These are phyloP conservation scores for Plusia festucae DNA, from an alignment of 2,888 invertebrate species.

Conservation along the genomic window DNA sequence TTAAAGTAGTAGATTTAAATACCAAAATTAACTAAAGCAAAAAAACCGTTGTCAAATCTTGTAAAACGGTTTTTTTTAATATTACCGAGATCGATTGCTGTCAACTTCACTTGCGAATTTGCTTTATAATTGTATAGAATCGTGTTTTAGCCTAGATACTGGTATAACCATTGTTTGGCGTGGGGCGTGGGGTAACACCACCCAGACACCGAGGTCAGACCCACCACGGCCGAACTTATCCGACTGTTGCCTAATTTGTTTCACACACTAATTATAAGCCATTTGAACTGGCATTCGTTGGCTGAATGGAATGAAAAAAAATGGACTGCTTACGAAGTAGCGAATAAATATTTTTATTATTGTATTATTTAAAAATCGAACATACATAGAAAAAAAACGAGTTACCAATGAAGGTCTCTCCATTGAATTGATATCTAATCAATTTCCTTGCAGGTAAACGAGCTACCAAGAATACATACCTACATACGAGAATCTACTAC, in stretches of 20 bases:
- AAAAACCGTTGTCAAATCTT: too few species aligned
- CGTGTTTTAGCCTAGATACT: constrained; percentile 22
- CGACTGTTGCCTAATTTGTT: constrained; percentile 28
- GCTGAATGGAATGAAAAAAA: neutral
- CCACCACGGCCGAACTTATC: constrained; percentile 27
- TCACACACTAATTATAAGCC: constrained; percentile 18
- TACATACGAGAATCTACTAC: too few species aligned
- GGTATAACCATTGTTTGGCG: constrained; percentile 44
- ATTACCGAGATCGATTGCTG: neutral
- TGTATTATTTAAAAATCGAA: too few species aligned
- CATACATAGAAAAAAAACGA: too few species aligned
- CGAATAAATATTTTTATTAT: neutral
- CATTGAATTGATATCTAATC: too few species aligned
- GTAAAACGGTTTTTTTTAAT: too few species aligned
- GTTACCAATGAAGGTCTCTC: too few species aligned
- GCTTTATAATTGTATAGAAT: constrained; percentile 11
- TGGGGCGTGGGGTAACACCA: constrained; percentile 35
- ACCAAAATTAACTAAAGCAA: too few species aligned
- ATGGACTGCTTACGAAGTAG: neutral
- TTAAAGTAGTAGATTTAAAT: too few species aligned
- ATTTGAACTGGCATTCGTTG: constrained; percentile 3
- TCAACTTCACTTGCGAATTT: neutral
- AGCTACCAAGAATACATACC: too few species aligned
- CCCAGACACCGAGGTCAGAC: constrained; percentile 50
- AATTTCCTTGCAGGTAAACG: too few species aligned